These are phyloP conservation scores for Dryoscopus gambensis DNA, from an alignment of 2,113 vertebrate species.

Conservation along the genomic window DNA sequence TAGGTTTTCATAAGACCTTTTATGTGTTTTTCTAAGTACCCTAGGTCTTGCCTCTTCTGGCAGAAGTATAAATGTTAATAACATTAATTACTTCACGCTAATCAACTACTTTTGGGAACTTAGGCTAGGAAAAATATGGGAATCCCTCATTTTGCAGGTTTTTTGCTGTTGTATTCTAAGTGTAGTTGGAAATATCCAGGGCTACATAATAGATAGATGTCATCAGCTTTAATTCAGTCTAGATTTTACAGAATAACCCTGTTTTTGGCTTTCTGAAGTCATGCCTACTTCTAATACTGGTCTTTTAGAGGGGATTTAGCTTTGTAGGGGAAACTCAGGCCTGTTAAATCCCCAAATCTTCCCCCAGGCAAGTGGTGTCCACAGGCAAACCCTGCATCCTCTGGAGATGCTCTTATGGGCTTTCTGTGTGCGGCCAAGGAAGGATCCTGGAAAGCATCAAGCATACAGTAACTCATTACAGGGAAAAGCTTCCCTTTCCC, in stretches of 20 bases:
- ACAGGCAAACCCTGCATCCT: not conserved
- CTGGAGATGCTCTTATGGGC: not conserved
- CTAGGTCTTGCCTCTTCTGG: not conserved
- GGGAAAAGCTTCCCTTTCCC: not conserved
- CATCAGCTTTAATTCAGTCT: not conserved
- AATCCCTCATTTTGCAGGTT: not conserved
- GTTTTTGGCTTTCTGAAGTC: not conserved
- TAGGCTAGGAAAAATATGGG: not conserved
- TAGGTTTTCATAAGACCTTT: slow-evolving; percentile 21
- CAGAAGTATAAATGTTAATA: not conserved
- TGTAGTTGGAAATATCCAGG: not conserved
- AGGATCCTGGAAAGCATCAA: not conserved
- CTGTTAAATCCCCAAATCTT: not conserved
- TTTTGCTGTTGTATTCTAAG: not conserved
- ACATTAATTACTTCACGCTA: not conserved
- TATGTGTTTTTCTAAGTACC: not conserved
- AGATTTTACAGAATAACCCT: not conserved
- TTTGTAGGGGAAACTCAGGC: not conserved
- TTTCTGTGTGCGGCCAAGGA: not conserved
- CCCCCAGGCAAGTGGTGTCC: not conserved
- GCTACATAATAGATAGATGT: not conserved
- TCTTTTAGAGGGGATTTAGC: not conserved
- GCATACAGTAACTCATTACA: not conserved
- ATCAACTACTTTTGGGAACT: not conserved
- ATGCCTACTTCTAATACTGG: not conserved